Percentiles rank a stretch among this genome's conserved stretches.
phyloP scores from a whole-genome alignment of 2,888 invertebrate species.

The Thalpophila matura region DNA sequence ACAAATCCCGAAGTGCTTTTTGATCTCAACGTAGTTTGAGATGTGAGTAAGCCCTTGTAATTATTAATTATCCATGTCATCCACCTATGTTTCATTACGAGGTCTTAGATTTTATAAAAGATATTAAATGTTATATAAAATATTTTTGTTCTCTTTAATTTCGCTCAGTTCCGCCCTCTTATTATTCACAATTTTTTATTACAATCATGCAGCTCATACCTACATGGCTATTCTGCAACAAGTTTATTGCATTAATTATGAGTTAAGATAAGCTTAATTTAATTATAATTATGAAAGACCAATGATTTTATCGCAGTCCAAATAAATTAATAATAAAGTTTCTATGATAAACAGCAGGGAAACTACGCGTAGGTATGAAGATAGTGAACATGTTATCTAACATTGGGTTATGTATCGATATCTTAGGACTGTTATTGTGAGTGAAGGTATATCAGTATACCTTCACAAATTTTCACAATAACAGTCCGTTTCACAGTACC shows the following conservation, averaged over 20 bases:
- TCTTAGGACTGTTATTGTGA: too few species aligned
- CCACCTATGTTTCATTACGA: too few species aligned
- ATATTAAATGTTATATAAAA: too few species aligned
- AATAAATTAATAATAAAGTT: slow-evolving; percentile 69
- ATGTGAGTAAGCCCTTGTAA: slow-evolving; percentile 7
- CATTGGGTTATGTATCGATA: slow-evolving; percentile 65
- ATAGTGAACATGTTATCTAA: slow-evolving; percentile 65
- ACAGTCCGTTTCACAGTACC: too few species aligned
- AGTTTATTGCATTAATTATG: slow-evolving; percentile 3
- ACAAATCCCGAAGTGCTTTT: slow-evolving; percentile 11
- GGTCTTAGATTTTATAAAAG: too few species aligned
- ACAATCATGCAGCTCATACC: not conserved
- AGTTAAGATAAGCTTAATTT: not conserved
- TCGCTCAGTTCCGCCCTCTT: too few species aligned
- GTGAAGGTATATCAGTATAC: slow-evolving; percentile 73
- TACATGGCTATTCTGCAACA: not conserved
- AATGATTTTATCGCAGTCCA: slow-evolving; percentile 68
- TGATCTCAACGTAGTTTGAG: slow-evolving; percentile 33
- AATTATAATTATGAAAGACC: not conserved
- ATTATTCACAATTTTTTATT: not conserved
- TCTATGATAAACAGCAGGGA: slow-evolving; percentile 67
- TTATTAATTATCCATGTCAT: too few species aligned
- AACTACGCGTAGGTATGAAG: slow-evolving; percentile 59
- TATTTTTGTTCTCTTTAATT: too few species aligned
- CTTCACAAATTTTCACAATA: too few species aligned